phyloP scores from a whole-genome alignment of 37 sponge, comb jelly and placozoan species.

The Agelas oroides region DNA sequence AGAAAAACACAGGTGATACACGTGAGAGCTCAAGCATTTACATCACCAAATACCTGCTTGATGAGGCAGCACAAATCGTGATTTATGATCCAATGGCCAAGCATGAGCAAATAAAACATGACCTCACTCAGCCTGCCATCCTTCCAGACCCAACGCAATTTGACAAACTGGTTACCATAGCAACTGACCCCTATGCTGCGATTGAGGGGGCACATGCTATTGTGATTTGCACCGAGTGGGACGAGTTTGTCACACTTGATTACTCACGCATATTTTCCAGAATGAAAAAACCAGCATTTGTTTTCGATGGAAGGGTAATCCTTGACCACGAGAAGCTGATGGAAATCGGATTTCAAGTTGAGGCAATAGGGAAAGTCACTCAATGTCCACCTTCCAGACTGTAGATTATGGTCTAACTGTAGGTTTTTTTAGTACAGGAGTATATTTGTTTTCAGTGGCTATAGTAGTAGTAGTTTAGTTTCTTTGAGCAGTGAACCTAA shows the following conservation, averaged over 20 bases:
- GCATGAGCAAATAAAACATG: constrained; percentile 68
- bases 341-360: constrained; percentile 90
- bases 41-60: constrained; percentile 85
- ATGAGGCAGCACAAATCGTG: constrained; percentile 79
- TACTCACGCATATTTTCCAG: constrained; percentile 76
- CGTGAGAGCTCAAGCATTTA: constrained; percentile 90
- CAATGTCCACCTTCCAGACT: too few species aligned
- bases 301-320: constrained; percentile 92
- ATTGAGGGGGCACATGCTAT: constrained; percentile 84
- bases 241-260: constrained; percentile 86
- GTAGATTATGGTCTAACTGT: too few species aligned
- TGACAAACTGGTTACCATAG: constrained; percentile 74
- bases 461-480: too few species aligned
- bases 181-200: constrained; percentile 84
- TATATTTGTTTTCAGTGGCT: too few species aligned
- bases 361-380: constrained; percentile 87
- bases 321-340: constrained; percentile 81
- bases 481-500: too few species aligned
- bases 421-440: too few species aligned
- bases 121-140: constrained; percentile 67
- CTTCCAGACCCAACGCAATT: constrained; percentile 43
- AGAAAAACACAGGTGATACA: constrained; percentile 90
- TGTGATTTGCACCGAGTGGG: constrained; percentile 96
- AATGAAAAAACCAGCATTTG: constrained; percentile 92
- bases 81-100: constrained; percentile 93